Percentiles rank a stretch among this genome's conserved stretches.
These are phyloP conservation scores for Regulus satrapa DNA, from an alignment of 2,113 vertebrate genomes.

Conservation along the genomic window DNA sequence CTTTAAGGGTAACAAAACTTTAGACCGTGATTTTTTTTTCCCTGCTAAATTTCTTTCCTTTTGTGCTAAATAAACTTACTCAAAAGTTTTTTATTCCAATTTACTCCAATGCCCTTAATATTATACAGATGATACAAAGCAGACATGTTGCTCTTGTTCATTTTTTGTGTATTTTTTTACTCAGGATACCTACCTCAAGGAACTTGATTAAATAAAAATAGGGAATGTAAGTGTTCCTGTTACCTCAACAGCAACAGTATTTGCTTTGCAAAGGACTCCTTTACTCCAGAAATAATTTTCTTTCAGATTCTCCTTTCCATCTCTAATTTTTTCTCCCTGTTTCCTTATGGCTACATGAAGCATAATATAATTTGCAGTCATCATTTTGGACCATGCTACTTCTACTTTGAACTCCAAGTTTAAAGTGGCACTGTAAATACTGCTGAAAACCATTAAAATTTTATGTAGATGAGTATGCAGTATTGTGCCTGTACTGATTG, in stretches of 20 bases:
- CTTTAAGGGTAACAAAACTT: background rate
- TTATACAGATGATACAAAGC: background rate
- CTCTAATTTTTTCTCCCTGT: background rate
- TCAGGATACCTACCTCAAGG: background rate
- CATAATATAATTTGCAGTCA: background rate
- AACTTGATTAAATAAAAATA: background rate
- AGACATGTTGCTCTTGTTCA: background rate
- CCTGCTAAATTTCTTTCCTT: background rate
- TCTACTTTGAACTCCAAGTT: background rate
- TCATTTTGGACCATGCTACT: background rate
- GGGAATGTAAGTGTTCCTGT: background rate
- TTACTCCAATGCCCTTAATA: background rate
- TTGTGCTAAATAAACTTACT: background rate
- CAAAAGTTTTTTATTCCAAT: rapidly evolving
- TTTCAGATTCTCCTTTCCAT: background rate
- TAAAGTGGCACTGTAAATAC: background rate
- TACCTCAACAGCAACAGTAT: background rate
- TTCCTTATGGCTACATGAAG: background rate
- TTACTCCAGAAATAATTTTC: background rate
- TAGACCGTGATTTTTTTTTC: background rate
- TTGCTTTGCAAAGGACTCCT: background rate
- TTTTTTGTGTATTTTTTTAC: background rate
- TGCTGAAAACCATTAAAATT: background rate
- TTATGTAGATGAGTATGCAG: background rate
- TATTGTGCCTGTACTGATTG: background rate